Base-by-base conservation (phyloP, 1,140 invertebrate genomes). In the Maniola jurtina region DNA sequence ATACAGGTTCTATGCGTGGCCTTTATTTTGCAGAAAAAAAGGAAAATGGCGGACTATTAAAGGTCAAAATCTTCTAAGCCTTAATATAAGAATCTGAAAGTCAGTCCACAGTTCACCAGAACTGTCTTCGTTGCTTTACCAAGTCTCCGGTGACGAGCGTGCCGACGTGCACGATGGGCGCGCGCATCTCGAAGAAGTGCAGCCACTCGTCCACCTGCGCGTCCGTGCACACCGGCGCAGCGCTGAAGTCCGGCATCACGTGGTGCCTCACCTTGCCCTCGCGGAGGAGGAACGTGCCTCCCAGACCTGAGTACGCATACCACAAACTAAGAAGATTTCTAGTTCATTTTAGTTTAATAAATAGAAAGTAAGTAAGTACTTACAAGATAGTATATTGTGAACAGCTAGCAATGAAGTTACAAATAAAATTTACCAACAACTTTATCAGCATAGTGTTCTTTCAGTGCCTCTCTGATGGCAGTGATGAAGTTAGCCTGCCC, bases 201-300 rank as follows among this genome's bases (percentile, higher is more conserved):
- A 99, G 91, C 98, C 98, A 99, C 42, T 94, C 87, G 81, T 98
- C 95, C 3, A 99, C 91, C 71, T 96, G 94, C 13, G 93, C 92
- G 69, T 97, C 94, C 40, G 89, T 93, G 55, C 92, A 92, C 16
- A 99, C 80, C 1, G 97, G 95, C 10, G 85, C 93, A 62, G 90
- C 88, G 3, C 96, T 96, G 91, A 99, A 99, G 84, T 98, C 96
- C 50, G 96, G 95, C 98, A 99, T 99, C 61, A 99, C 94, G 84
- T 99, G 98, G 79, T 97, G 94, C 79, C 97, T 96, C 0, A 94
- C 96, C 83, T 94, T 95, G 0, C 98, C 97, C 71, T 94, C 92
- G 73, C 94, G 94, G 52, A 99, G 86, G 13, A 98, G 65, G 87
- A 99, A 99, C 40, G 94, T 93, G 66, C 98, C 98, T 56, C 97